Conservation (phyloP, 2,888 invertebrate genomes). For the Platerodrilus igneus region DNA sequence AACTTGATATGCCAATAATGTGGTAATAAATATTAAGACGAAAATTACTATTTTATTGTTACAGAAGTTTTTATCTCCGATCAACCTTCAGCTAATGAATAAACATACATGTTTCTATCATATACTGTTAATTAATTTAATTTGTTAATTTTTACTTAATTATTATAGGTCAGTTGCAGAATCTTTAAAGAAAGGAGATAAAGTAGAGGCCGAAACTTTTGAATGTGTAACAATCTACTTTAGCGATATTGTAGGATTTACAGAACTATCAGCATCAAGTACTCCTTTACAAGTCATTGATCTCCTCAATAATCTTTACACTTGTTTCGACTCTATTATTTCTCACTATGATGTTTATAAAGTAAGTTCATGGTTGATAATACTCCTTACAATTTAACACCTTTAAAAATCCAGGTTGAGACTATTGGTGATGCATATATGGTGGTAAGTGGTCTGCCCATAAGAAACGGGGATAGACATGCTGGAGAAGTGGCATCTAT, state of each 20-base stretch:
- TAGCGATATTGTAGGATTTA: slow-evolving; percentile 82
- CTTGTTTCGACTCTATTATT: slow-evolving; percentile 83
- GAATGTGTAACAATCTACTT: slow-evolving; percentile 80
- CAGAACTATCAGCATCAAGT: slow-evolving; percentile 70
- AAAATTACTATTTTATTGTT: too few species aligned
- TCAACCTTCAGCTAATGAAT: too few species aligned
- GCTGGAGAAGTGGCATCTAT: slow-evolving; percentile 77
- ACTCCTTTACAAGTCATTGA: slow-evolving; percentile 83
- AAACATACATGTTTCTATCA: too few species aligned
- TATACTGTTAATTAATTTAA: too few species aligned
- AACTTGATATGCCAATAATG: too few species aligned
- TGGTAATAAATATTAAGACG: too few species aligned
- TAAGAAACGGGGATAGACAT: slow-evolving; percentile 67
- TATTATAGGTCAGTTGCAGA: slow-evolving; percentile 70
- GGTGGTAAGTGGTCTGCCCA: slow-evolving; percentile 75
- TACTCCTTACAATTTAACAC: background rate
- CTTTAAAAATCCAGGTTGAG: slow-evolving; percentile 56
- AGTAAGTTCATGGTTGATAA: slow-evolving; percentile 48
- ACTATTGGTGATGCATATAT: slow-evolving; percentile 80
- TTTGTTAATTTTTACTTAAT: background rate
- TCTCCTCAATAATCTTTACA: slow-evolving; percentile 82
- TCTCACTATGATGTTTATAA: slow-evolving; percentile 85
- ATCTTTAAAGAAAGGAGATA: slow-evolving; percentile 70
- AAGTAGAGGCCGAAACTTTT: slow-evolving; percentile 75
- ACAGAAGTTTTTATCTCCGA: too few species aligned